Evolutionary conservation across 2,113 vertebrate genomes (phyloP), one percentile per base, ranked within the genome.

Genomic region (Phasianus colchicus): DNA sequence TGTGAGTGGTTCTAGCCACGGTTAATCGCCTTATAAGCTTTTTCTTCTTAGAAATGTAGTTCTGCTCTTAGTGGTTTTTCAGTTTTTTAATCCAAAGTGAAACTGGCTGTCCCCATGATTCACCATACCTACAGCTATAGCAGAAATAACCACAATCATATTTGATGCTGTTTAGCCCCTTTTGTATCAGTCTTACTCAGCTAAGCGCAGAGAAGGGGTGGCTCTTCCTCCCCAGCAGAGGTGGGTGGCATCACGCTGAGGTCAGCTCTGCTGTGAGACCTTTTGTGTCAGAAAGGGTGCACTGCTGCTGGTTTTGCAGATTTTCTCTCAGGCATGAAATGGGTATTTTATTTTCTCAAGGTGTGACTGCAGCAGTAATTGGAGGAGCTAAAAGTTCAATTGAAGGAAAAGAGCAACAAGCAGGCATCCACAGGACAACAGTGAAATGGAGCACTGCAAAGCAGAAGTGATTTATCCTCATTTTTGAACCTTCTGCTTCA

Each of bases 261-360:
- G 30, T 71, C 70, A 73, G 36, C 10, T 79, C 45, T 66, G 58
- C 50, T 42, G 27, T 70, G 21, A 83, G 69, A 84, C 16, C 6
- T 61, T 20, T 29, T 0, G 1, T 5, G 1, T 0, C 2, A 4
- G 15, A 65, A 81, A 74, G 7, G 1, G 5, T 61, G 25, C 34
- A 54, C 32, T 36, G 22, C 2, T 78, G 32, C 2, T 38, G 22
- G 15, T 86, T 63, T 61, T 72, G 34, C 88, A 71, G 27, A 78
- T 45, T 71, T 86, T 83, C 75, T 54, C 57, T 89, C 65, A 47
- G 71, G 50, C 32, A 64, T 47, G 42, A 83, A 57, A 64, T 25
- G 29, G 40, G 92, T 30, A 92, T 61, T 84, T 82, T 36, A 55
- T 29, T 40, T 60, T 81, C 77, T 36, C 61, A n/a, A 67, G 15